Base-by-base conservation (phyloP, 2,797 vertebrate genomes). In the Tachyglossus aculeatus region DNA sequence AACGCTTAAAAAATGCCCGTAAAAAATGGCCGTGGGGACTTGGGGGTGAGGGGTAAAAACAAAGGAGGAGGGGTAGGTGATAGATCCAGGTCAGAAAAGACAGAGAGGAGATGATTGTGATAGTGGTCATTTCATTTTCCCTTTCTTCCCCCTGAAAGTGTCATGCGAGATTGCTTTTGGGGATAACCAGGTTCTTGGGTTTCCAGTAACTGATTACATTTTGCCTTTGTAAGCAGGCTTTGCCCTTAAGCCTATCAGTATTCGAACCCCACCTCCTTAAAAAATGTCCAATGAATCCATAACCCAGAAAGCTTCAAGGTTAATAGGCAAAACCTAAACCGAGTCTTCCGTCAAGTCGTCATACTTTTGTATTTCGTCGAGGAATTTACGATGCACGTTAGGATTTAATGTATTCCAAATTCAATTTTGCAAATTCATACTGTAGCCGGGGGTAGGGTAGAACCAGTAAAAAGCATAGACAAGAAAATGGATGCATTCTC, bases 221-320 rank as follows among this genome's bases (percentile, higher is more conserved):
- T 43, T 12, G 2, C 68, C 68, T 70, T 41, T 56, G 50, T 29
- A 54, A 67, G 59, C 14, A 57, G 56, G 40, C 9, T 1, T 6
- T 57, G 68, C 34, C 32, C 75, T 63, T 70, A 71, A 57, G 15
- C 48, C 78, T 53, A 57, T 70, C 65, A 53, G 52, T 48, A 9
- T 36, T 4, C 16, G 44, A 38, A 38, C 54, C 43, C 51, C 55
- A 78, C 71, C 54, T 27, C 40, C 40, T 33, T 60, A 39, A 67
- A 58, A 19, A 33, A 44, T 50, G 29, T 39, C 15, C 1, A 14
- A 9, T 48, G 48, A 44, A 64, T 73, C 78, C 60, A 78, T 48
- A 19, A 29, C 53, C 51, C 5, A 11, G 7, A 27, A 34, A 48
- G 31, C 22, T 31, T 45, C 6, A 12, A 51, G 36, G 38, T 45